These are phyloP conservation scores for Tinea trinotella DNA, from an alignment of 2,888 invertebrate species.

Conservation along the genomic window DNA sequence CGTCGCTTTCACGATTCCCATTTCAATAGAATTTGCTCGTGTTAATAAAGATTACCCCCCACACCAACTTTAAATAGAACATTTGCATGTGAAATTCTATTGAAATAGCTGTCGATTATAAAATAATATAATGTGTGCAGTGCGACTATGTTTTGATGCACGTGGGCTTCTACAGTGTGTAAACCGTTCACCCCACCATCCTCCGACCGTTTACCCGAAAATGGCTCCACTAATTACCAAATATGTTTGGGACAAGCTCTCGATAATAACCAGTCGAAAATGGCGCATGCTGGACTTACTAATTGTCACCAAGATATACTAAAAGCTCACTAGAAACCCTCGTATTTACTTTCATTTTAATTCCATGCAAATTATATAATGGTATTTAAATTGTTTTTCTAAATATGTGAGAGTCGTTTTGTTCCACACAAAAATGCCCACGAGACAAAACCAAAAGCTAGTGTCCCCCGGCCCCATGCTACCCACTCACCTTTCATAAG, in stretches of 20 bases:
- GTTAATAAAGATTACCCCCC: too few relatives aligned
- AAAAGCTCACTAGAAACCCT: conserved; percentile 11
- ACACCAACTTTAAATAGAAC: too few relatives aligned
- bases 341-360: neutral
- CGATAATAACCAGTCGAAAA: conserved; percentile 35
- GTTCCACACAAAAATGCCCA: conserved; percentile 35
- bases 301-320: conserved; percentile 21
- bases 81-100: too few relatives aligned
- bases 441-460: conserved; percentile 65
- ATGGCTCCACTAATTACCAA: conserved; percentile 14
- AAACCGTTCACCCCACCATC: conserved; percentile 50
- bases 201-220: conserved; percentile 53
- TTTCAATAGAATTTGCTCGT: too few relatives aligned
- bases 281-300: conserved; percentile 54
- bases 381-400: conserved; percentile 9
- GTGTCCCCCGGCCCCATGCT: conserved; percentile 55
- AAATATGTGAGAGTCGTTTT: neutral
- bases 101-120: too few relatives aligned
- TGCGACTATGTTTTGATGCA: neutral
- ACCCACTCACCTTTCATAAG: conserved; percentile 42
- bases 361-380: conserved; percentile 24
- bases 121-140: too few relatives aligned
- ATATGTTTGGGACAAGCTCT: conserved; percentile 4
- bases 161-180: neutral
- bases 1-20: too few relatives aligned